phyloP scores from a whole-genome alignment of 2,888 invertebrate genomes.

The Gerris lacustris region DNA sequence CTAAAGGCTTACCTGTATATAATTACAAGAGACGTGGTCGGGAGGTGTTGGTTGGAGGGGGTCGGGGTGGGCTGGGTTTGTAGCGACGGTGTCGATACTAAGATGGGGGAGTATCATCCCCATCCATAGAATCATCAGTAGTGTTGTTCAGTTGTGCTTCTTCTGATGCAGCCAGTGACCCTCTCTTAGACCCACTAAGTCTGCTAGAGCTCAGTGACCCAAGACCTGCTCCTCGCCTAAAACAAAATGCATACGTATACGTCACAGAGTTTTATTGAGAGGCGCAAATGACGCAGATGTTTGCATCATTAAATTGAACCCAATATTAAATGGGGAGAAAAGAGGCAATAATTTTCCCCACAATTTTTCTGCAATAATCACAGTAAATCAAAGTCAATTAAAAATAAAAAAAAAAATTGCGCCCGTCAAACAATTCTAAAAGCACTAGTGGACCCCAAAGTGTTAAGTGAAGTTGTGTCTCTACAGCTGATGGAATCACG shows the following conservation, averaged over 20 bases:
- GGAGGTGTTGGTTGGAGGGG: not conserved
- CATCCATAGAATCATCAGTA: slow-evolving; percentile 57
- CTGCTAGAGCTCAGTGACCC: slow-evolving; percentile 28
- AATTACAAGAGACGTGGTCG: not conserved
- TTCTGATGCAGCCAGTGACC: slow-evolving; percentile 30
- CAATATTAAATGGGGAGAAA: too few species aligned
- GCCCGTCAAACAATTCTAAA: too few species aligned
- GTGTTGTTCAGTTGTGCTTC: slow-evolving; percentile 28
- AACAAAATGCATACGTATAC: not conserved
- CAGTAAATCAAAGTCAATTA: too few species aligned
- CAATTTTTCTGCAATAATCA: too few species aligned
- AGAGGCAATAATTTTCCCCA: too few species aligned
- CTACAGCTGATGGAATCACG: too few species aligned
- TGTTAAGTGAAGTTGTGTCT: too few species aligned
- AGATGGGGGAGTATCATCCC: slow-evolving; percentile 46
- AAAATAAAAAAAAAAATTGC: too few species aligned
- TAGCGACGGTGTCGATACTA: not conserved
- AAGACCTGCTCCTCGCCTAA: slow-evolving; percentile 24
- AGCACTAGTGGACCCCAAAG: too few species aligned
- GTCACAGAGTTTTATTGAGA: not conserved
- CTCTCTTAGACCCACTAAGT: slow-evolving; percentile 28
- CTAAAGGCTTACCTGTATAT: not conserved
- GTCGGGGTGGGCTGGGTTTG: too few species aligned
- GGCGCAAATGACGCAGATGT: too few species aligned
- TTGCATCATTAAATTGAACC: too few species aligned